These are phyloP conservation scores for Cyclina sinensis DNA, from an alignment of 1,140 invertebrate genomes.

Conservation along the genomic window DNA sequence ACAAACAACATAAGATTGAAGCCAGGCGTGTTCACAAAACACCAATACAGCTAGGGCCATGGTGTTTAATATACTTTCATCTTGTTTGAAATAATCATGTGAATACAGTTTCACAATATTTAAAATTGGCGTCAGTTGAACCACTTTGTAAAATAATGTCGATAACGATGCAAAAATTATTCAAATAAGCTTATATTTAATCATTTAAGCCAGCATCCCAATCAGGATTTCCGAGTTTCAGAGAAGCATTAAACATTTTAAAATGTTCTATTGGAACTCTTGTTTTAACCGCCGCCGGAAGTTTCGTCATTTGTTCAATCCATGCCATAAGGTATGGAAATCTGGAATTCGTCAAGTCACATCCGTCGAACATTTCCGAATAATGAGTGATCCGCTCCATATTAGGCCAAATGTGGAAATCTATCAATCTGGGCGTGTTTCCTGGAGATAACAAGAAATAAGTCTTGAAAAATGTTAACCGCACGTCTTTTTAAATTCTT, in stretches of 20 bases:
- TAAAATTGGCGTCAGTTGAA: too few relatives aligned
- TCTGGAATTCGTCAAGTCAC: neutral
- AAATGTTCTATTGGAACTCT: neutral
- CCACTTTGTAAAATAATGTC: too few relatives aligned
- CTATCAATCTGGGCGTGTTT: neutral
- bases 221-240: neutral
- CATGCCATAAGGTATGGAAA: neutral
- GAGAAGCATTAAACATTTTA: neutral
- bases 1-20: too few relatives aligned
- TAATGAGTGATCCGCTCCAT: conserved; percentile 8
- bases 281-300: neutral
- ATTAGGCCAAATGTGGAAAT: conserved; percentile 12
- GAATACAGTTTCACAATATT: too few relatives aligned
- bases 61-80: too few relatives aligned
- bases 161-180: too few relatives aligned
- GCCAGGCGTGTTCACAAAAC: too few relatives aligned
- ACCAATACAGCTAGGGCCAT: too few relatives aligned
- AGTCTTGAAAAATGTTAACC: too few relatives aligned
- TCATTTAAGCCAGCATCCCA: neutral
- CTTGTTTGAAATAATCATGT: too few relatives aligned
- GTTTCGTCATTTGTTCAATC: neutral
- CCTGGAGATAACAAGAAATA: neutral
- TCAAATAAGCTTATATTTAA: too few relatives aligned
- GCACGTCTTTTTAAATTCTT: too few relatives aligned
- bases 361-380: neutral